Conservation (phyloP, 2,113 vertebrate genomes). For the Hymenochirus boettgeri region DNA sequence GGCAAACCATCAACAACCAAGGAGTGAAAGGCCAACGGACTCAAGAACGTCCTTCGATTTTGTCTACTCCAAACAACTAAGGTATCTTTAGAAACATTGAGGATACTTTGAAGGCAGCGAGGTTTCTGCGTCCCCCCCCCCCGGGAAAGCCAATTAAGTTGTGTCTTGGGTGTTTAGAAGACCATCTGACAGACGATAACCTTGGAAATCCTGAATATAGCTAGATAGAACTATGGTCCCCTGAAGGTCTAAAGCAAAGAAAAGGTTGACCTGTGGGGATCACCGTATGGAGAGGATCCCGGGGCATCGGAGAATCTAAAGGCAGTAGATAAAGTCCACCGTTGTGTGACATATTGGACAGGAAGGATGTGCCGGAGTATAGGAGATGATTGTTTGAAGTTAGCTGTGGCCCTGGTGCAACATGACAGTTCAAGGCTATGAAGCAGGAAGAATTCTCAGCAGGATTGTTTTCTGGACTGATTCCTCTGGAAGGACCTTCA, state of each 20-base stretch:
- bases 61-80: conserved; percentile 54
- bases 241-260: conserved; percentile 38
- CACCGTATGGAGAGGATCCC: conserved; percentile 43
- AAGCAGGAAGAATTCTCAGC: conserved; percentile 29
- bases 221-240: conserved; percentile 31
- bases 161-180: conserved; percentile 50
- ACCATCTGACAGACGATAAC: conserved; percentile 40
- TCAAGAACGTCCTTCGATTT: conserved; percentile 52
- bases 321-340: conserved; percentile 40
- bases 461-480: conserved; percentile 49
- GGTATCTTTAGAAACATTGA: conserved; percentile 46
- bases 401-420: conserved; percentile 42
- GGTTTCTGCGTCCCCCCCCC: conserved; percentile 49
- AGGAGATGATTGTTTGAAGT: conserved; percentile 47
- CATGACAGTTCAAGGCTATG: background rate
- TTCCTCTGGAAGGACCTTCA: conserved; percentile 48
- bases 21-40: conserved; percentile 37
- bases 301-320: conserved; percentile 33
- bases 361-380: background rate
- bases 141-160: conserved; percentile 54
- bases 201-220: conserved; percentile 44
- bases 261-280: conserved; percentile 40
- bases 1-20: conserved; percentile 27
- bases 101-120: conserved; percentile 51
- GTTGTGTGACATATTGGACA: conserved; percentile 48